phyloP scores from a whole-genome alignment of 2,888 invertebrate species.

The Rhamnusium bicolor region DNA sequence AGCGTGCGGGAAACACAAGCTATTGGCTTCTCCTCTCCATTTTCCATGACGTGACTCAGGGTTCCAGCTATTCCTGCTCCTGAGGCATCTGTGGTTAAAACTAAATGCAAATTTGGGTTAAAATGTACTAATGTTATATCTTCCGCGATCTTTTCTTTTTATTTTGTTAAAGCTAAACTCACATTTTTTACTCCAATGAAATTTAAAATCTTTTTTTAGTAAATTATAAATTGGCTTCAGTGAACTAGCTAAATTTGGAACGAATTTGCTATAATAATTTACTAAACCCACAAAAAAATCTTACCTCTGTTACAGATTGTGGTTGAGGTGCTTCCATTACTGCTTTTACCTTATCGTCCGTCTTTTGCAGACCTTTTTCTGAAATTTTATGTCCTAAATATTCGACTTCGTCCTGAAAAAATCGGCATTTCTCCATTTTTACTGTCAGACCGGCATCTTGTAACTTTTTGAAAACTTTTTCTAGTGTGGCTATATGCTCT shows the following conservation, averaged over 20 bases:
- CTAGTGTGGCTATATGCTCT: background rate
- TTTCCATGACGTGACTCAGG: constrained; percentile 12
- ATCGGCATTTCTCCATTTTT: background rate
- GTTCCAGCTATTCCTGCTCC: background rate
- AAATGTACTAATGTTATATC: constrained; percentile 21
- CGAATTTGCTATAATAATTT: constrained; percentile 45
- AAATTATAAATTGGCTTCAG: constrained; percentile 40
- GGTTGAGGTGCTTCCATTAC: constrained; percentile 41
- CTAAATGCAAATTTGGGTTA: constrained; percentile 18
- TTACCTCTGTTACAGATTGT: constrained; percentile 34
- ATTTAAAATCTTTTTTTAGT: constrained; percentile 34
- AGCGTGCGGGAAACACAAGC: constrained; percentile 22
- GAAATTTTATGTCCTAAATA: background rate
- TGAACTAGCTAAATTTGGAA: constrained; percentile 29
- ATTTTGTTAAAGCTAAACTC: constrained; percentile 36
- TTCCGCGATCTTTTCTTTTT: constrained; percentile 28
- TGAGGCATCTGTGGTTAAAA: constrained; percentile 12
- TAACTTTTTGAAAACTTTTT: background rate
- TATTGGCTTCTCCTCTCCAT: constrained; percentile 22
- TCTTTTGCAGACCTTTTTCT: constrained; percentile 1
- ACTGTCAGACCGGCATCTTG: background rate
- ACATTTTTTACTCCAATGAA: constrained; percentile 39
- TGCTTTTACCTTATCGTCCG: constrained; percentile 41
- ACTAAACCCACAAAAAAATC: constrained; percentile 39
- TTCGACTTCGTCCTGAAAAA: background rate